Evolutionary conservation across 2,797 vertebrate species (phyloP), one percentile per base, ranked within the genome.

Genomic region (Notolepis coatsorum): DNA sequence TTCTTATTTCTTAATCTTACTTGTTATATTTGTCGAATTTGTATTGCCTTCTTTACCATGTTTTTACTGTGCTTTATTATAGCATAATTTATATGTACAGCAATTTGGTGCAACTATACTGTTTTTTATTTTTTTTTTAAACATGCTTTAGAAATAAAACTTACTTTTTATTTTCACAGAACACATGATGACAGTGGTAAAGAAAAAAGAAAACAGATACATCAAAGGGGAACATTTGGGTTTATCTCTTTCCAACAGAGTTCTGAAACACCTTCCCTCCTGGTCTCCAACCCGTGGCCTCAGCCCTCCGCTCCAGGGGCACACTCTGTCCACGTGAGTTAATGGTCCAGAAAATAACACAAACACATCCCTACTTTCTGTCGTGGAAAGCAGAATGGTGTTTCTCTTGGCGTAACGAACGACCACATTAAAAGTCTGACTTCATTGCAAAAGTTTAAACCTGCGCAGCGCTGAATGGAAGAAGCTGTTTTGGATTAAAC

Each of bases 311-410:
- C 56, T 70, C 57, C 53, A n/a, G n/a, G n/a, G n/a, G n/a, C n/a
- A n/a, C n/a, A n/a, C n/a, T n/a, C 62, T 68, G 70, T 77, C 83
- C 82, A n/a, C 71, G 4, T 77, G 70, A 85, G 49, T 85, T 51
- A 81, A 77, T 72, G 61, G 46, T 52, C 1, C 25, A 30, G 38
- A 54, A 50, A 25, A 71, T 61, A 65, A 49, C 33, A 61, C 35
- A 43, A 21, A 65, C 55, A 42, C 56, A 60, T 53, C 56, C 54
- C 45, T 41, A n/a, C 9, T 43, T 21, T 49, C 47, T 65, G 25
- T 70, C 66, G n/a, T 59, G 46, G 28, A 37, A 18, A 41, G 53
- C 17, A 20, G 13, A 56, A 60, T 48, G 41, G 49, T 70, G 61
- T 75, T 80, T 59, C 52, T 61, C 25, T 71, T 75, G 65, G 75